Conservation (phyloP, 2,888 invertebrate species). For the Melangyna quadrimaculata region DNA sequence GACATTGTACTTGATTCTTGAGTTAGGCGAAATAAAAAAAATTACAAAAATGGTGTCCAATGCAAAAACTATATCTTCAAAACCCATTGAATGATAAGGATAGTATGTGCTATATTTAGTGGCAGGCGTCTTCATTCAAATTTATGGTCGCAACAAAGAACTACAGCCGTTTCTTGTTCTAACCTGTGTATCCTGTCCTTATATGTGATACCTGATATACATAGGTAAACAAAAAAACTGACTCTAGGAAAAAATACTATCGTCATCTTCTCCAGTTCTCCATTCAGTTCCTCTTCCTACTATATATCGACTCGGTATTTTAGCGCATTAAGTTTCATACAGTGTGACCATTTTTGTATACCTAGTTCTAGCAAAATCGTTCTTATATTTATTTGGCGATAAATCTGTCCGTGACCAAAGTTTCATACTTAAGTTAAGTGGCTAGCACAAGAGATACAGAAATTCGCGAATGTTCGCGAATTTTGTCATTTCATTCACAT, state of each 20-base stretch:
- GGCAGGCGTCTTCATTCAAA: constrained; percentile 62
- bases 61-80: constrained; percentile 15
- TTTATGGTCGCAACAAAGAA: constrained; percentile 48
- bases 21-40: background rate
- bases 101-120: constrained; percentile 3
- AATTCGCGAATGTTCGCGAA: no score
- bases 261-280: background rate
- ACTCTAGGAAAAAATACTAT: constrained; percentile 2
- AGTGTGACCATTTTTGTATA: constrained; percentile 1
- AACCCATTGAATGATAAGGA: constrained; percentile 44
- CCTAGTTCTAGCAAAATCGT: background rate
- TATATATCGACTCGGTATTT: background rate
- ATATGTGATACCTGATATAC: constrained; percentile 51
- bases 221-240: constrained; percentile 53
- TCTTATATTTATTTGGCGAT: no score
- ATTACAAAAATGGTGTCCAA: background rate
- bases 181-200: constrained; percentile 32
- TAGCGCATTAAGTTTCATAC: background rate
- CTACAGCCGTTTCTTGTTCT: constrained; percentile 43
- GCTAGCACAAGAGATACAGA: no score
- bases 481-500: no score
- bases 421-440: no score
- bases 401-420: no score
- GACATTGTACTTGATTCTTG: constrained; percentile 18
- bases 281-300: background rate